A percentile compares a stretch with the other conserved stretches of the same genome.
phyloP scores from a whole-genome alignment of 2,113 vertebrate species.

The Leptobrachium ailaonicum region DNA sequence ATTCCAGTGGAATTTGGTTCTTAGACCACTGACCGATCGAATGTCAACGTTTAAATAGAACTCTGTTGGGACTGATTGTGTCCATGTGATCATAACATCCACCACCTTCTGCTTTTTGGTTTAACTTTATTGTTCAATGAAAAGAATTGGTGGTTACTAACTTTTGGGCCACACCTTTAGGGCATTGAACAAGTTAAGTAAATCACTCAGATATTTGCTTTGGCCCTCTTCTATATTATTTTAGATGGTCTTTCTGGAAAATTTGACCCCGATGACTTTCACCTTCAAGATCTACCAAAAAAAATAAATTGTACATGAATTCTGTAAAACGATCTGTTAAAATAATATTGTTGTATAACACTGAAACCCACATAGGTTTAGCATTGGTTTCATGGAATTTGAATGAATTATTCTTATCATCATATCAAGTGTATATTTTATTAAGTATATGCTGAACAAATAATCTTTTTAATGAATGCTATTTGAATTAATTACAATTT shows the following conservation, averaged over 20 bases:
- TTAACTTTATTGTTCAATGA: not conserved
- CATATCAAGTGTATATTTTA: not conserved
- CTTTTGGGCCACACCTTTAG: conserved; percentile 3
- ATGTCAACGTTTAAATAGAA: not conserved
- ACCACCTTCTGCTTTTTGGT: too few relatives aligned
- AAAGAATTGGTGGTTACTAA: not conserved
- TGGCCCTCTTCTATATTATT: conserved; percentile 22
- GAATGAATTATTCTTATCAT: not conserved
- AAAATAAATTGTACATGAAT: conserved; percentile 27
- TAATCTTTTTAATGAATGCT: too few relatives aligned
- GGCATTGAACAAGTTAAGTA: not conserved
- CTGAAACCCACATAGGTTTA: not conserved
- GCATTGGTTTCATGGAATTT: conserved; percentile 14
- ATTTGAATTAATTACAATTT: too few relatives aligned
- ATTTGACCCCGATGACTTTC: conserved; percentile 13
- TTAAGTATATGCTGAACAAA: too few relatives aligned
- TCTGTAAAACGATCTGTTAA: conserved; percentile 28
- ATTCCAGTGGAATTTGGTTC: conserved; percentile 19
- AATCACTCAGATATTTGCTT: conserved; percentile 10
- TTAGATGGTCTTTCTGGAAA: conserved; percentile 21
- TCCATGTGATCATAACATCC: too few relatives aligned
- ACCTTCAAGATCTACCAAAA: conserved; percentile 19
- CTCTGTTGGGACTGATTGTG: too few relatives aligned
- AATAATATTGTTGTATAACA: conserved; percentile 21
- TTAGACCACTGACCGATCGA: not conserved